Evolutionary conservation across 2,797 vertebrate species (phyloP), one percentile per base, ranked within the genome.

Genomic region (Myoxocephalus aenaeus): DNA sequence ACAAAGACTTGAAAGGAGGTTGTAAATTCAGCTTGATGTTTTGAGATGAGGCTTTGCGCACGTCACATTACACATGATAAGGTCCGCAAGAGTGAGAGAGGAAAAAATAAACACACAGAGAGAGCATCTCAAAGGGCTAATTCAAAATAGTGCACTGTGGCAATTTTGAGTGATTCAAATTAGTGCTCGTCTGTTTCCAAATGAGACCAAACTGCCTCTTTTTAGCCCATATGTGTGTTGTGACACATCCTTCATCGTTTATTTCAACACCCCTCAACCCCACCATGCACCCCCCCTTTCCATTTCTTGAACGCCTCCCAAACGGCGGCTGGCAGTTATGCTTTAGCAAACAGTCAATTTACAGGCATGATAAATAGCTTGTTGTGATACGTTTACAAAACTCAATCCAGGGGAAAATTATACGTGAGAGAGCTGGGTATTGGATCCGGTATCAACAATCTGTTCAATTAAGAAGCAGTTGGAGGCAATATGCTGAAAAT

Each of bases 261-360:
- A 92, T 88, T 88, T 84, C 79, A 89, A 73, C 82, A 64, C 69
- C 83, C 87, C 83, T 68, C 69, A 69, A 68, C 67, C 59, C 75
- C 73, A 27, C 73, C 20, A 22, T 17, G 65, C 59, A 51, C 62
- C 65, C 75, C 22, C 64, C 36, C 17, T 57, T 82, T 85, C 90
- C 85, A 91, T 84, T 96, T 96, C 95, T 96, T 96, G 96, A 95
- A 96, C 87, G 94, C 94, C 95, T 96, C 96, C 92, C 84, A 93
- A 96, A 96, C 92, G 94, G 94, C 94, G 96, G 92, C 93, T 95
- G 93, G 95, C 95, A 97, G 96, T 97, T 97, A 96, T 96, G 95
- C 96, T 97, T 97, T 96, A 96, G 96, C 97, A 97, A 97, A 96
- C 96, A 97, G 96, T 97, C 95, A 96, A 96, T 97, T 96, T 96